A percentile compares a stretch with the other conserved stretches of the same genome.
Conservation (phyloP, 2,888 invertebrate species). For the Microplitis manilae region DNA sequence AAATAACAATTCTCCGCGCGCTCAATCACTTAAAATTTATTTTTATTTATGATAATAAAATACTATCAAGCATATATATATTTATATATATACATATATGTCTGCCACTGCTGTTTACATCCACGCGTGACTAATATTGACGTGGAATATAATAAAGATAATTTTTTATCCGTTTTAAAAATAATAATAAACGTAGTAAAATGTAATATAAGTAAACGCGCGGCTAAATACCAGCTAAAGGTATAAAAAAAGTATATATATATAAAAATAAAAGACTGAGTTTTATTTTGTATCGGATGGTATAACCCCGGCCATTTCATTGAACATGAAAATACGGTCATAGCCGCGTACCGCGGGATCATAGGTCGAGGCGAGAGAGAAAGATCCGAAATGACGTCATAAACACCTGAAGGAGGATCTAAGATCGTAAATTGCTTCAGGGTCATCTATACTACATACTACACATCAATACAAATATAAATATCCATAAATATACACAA, state of each 20-base stretch:
- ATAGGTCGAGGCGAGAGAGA: constrained; percentile 51
- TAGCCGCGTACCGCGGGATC: constrained; percentile 41
- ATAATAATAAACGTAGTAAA: not conserved
- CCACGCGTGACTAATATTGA: constrained; percentile 21
- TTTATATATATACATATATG: not conserved
- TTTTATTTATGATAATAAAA: not conserved
- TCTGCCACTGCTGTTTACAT: constrained; percentile 29
- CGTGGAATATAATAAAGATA: constrained; percentile 35
- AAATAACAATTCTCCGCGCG: not conserved
- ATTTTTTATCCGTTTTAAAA: not conserved
- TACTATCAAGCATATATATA: not conserved
- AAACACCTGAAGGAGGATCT: constrained; percentile 35
- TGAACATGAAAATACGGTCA: constrained; percentile 61
- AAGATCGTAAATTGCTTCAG: constrained; percentile 29
- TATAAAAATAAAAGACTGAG: not conserved
- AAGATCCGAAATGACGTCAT: constrained; percentile 42
- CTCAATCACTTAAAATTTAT: not conserved
- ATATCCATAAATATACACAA: not conserved
- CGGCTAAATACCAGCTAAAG: too few species aligned
- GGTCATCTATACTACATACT: constrained; percentile 19
- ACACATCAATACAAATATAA: not conserved
- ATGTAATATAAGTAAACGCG: not conserved
- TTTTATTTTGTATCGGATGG: not conserved
- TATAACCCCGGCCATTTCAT: constrained; percentile 50
- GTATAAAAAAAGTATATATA: not conserved